Conservation (phyloP, 2,888 invertebrate species). For the Drosophila kokeensis region DNA sequence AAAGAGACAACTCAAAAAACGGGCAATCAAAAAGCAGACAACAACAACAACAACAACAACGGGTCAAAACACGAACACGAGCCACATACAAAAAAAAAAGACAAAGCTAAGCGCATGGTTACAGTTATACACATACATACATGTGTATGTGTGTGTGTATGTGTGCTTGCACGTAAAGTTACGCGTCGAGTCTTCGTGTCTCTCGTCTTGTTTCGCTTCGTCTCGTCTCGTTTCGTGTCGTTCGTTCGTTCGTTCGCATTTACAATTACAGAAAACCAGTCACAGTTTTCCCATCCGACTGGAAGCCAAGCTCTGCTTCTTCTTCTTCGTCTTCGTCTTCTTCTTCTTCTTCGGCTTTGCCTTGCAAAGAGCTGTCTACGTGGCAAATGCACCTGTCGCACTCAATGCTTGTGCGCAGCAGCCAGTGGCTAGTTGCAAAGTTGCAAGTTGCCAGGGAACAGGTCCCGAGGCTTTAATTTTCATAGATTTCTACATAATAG, state of each 20-base stretch:
- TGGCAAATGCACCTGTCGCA: conserved; percentile 76
- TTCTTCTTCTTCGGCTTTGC: not conserved
- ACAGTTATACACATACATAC: conserved; percentile 28
- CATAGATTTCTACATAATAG: conserved; percentile 6
- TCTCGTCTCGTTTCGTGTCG: conserved; percentile 12
- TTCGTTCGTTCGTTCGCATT: conserved; percentile 15
- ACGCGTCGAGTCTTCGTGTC: conserved; percentile 19
- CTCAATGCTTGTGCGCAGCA: conserved; percentile 57
- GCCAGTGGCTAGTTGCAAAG: conserved; percentile 17
- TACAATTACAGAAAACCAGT: conserved; percentile 54
- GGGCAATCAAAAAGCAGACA: conserved; percentile 1
- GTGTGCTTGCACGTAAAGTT: conserved; percentile 7
- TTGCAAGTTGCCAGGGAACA: conserved; percentile 26
- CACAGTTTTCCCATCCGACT: conserved; percentile 27
- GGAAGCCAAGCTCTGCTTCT: conserved; percentile 6
- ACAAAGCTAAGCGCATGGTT: conserved; percentile 28
- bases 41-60: conserved; percentile 13
- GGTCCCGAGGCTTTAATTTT: conserved; percentile 22
- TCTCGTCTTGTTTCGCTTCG: conserved; percentile 3
- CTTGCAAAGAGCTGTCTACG: conserved; percentile 54
- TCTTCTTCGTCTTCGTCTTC: not conserved
- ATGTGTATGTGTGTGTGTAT: not conserved
- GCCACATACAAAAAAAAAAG: conserved; percentile 7
- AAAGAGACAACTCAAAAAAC: conserved; percentile 7
- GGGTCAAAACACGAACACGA: not conserved